Base-by-base conservation (phyloP, 1,140 invertebrate species). In the Neodiprion lecontei region DNA sequence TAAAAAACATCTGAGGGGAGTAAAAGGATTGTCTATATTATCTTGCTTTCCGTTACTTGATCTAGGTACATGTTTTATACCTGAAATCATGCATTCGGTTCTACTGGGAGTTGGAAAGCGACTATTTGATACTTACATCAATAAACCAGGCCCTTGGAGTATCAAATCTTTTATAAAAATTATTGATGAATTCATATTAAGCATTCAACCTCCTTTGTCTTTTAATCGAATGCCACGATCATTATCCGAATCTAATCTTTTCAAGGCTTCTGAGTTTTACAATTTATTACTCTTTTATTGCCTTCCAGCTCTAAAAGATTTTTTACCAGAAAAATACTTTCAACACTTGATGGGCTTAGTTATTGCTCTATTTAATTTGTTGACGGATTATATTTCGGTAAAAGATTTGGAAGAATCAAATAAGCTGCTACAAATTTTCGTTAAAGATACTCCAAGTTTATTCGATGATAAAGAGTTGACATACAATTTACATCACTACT, bases 311-410 rank as follows among this genome's bases (percentile, higher is more conserved):
- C 9, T 78, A 1, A 28, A 67, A 9, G 23, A 75, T 72, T 77
- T 76, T 69, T 71, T 79, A 28, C 65, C 75, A 48, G 69, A 82
- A 66, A 69, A 78, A 67, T 80, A 79, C 61, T 47, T 79, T 0
- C 78, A 82, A 72, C 79, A 82, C 66, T 82, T 78, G 79, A 73
- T 82, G 1, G 65, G 79, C 2, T 69, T 78, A 11, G 79, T 82
- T 7, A 61, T 23, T 49, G 69, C 79, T 11, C 14, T 79, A 9
- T 76, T 75, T 65, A 72, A 69, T 17, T 72, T 82, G 40, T 67
- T 80, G 1, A 72, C 80, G 72, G 48, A 80, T 67, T 70, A 75
- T 12, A 75, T 79, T 0, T 11, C 17, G n/a, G 8, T n/a, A 12
- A 70, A 53, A 40, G 75, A 81, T 10, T 69, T 81, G 8, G 9